Percentiles rank a stretch among this genome's conserved stretches.
phyloP scores from a whole-genome alignment of 2,888 invertebrate species.

The Volucella inanis region DNA sequence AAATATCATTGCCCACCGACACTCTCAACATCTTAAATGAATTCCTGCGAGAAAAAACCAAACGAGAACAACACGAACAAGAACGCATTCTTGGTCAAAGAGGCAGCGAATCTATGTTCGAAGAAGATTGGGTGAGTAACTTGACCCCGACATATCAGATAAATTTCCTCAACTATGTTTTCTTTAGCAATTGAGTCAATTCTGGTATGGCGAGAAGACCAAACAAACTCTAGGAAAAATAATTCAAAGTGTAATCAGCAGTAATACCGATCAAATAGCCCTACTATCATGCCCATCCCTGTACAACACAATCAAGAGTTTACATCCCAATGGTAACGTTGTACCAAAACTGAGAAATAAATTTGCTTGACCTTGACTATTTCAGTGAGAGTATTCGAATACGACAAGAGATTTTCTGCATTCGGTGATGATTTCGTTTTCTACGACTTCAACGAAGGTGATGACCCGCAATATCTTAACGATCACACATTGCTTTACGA shows the following conservation, averaged over 20 bases:
- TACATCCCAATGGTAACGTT: slow-evolving; percentile 77
- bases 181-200: slow-evolving; percentile 97
- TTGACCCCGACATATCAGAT: background rate
- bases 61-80: slow-evolving; percentile 85
- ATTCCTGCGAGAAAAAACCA: slow-evolving; percentile 89
- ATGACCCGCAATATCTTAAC: slow-evolving; percentile 86
- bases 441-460: slow-evolving; percentile 95
- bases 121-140: slow-evolving; percentile 91
- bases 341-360: background rate
- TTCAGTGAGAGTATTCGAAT: slow-evolving; percentile 91
- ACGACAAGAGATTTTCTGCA: slow-evolving; percentile 91
- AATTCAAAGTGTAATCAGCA: slow-evolving; percentile 84
- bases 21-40: slow-evolving; percentile 90
- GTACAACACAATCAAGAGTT: slow-evolving; percentile 87
- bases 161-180: slow-evolving; percentile 70
- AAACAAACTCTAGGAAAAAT: slow-evolving; percentile 88
- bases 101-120: slow-evolving; percentile 85
- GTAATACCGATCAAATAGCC: slow-evolving; percentile 87
- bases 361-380: slow-evolving; percentile 67
- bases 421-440: slow-evolving; percentile 91
- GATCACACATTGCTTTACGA: slow-evolving; percentile 86
- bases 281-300: slow-evolving; percentile 95
- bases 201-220: slow-evolving; percentile 96
- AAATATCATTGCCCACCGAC: slow-evolving; percentile 87
- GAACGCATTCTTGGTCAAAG: slow-evolving; percentile 79